Conservation (phyloP, 2,888 invertebrate species). For the Sicus ferrugineus region DNA sequence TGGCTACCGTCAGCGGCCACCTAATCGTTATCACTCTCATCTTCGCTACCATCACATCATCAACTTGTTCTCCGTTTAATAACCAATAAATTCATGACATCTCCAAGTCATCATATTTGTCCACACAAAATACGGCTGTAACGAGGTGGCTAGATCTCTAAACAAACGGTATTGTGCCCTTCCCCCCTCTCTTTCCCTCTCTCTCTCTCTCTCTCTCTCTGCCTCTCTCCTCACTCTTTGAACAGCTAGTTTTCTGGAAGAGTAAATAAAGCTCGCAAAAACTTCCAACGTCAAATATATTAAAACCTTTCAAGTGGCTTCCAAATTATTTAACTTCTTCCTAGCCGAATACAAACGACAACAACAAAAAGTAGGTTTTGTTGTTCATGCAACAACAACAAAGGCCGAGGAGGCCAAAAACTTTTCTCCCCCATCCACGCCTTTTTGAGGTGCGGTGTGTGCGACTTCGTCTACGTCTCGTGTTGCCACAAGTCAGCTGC, state of each 20-base stretch:
- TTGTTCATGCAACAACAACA: background rate
- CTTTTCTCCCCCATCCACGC: background rate
- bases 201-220: background rate
- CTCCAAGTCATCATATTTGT: constrained; percentile 13
- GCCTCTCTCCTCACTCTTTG: background rate
- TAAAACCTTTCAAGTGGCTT: constrained; percentile 22
- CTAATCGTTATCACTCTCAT: background rate
- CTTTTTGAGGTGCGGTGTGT: background rate
- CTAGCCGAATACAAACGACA: background rate
- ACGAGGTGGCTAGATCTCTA: background rate
- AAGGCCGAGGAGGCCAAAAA: too few species aligned
- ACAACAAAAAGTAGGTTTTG: background rate
- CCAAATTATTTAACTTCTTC: constrained; percentile 19
- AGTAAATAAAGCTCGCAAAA: background rate
- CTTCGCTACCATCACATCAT: background rate
- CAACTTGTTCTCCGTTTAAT: background rate
- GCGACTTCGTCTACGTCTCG: background rate
- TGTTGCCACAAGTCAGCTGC: constrained; percentile 14
- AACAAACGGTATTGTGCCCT: background rate
- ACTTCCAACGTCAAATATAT: background rate
- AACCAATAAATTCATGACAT: background rate
- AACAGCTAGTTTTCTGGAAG: background rate
- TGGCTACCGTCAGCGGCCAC: background rate
- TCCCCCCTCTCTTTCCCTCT: background rate
- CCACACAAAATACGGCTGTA: constrained; percentile 3